These are phyloP conservation scores for Puntigrus tetrazona DNA, from an alignment of 2,113 vertebrate species.

Conservation along the genomic window DNA sequence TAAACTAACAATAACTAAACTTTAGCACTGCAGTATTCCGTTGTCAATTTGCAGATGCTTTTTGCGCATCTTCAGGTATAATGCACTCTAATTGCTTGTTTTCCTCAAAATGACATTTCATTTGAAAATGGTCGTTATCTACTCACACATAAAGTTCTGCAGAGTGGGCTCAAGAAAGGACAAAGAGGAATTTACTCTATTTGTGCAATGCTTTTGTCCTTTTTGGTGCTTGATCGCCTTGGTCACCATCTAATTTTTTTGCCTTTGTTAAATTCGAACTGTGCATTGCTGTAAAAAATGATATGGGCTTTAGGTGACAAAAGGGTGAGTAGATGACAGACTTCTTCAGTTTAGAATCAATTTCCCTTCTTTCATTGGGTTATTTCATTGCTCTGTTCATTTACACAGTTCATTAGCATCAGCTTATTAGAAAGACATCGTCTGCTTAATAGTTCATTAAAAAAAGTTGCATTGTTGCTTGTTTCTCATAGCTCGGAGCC, in stretches of 20 bases:
- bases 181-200: background rate
- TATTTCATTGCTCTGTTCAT: background rate
- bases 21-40: background rate
- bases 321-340: background rate
- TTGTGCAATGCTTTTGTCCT: background rate
- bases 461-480: background rate
- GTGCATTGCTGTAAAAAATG: background rate
- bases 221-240: background rate
- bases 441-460: background rate
- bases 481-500: slow-evolving; percentile 77
- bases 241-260: background rate
- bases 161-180: background rate
- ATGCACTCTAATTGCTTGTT: background rate
- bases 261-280: background rate
- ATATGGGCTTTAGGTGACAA: background rate
- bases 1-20: background rate
- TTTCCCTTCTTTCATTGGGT: background rate
- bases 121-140: background rate
- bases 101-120: background rate
- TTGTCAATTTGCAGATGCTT: background rate
- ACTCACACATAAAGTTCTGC: background rate
- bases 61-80: background rate
- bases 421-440: background rate
- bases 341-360: background rate
- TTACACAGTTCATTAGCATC: background rate